Base-by-base conservation (phyloP, 2,888 invertebrate species). In the Eledona agricola region DNA sequence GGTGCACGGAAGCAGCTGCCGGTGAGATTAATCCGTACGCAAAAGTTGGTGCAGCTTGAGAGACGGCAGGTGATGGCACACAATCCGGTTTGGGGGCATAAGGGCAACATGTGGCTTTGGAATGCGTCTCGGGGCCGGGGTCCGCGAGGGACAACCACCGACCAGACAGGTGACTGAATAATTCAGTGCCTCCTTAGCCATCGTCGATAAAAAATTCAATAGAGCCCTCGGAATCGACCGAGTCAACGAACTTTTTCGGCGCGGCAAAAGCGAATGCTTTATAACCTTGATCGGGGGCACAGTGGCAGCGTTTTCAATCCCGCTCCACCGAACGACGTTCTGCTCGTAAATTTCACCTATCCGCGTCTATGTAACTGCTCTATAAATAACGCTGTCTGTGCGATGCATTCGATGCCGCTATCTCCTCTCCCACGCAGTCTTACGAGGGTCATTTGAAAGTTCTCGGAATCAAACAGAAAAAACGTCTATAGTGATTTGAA, bases 1-100 rank as follows among this genome's bases (percentile, higher is more conserved):
- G 63, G 63, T 62, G 64, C 62, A 62, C 64, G 67, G 67, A 66
- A 66, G 64, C 67, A 67, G 66, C 66, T 67, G 67, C 64, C 67
- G 58, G 54, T 47, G n/a, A n/a, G n/a, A n/a, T 51, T 53, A 51
- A 60, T 59, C 59, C 58, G 34, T 59, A 62, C 63, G 64, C 62
- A 66, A 66, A 65, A 64, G 64, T 62, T 62, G 61, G 58, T 51
- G 58, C 64, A 63, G 64, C 65, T 63, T 60, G 60, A 56, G 61
- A 29, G 25, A 54, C 59, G 64, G 66, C 66, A 67, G 66, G 66
- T 67, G 66, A 67, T 65, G 63, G 50, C 57, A 58, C 58, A 60
- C 59, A 63, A 67, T 65, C 66, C 66, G 66, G 66, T 67, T 67
- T 65, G 46, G 57, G 59, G 57, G 47, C 62, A 62, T 61, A 63